Evolutionary conservation across 2,113 vertebrate species (phyloP), one percentile per base, ranked within the genome.

Genomic region (Ctenomys sociabilis): DNA sequence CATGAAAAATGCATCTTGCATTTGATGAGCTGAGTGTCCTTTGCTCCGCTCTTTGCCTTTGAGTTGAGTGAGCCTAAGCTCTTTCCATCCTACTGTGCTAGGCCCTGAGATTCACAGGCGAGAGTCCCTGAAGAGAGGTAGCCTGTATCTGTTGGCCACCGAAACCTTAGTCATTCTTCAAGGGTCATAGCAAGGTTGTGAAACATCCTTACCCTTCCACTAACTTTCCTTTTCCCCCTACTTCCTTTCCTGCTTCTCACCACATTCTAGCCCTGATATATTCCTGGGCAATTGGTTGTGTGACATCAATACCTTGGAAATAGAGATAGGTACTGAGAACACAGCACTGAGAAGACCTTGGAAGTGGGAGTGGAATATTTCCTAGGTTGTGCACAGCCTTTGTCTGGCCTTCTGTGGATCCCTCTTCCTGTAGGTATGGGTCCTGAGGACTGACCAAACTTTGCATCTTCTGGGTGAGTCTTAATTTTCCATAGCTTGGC

Each of bases 1-100:
- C 37, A 37, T 88, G 45, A 93, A 94, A 93, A 85, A 78, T 30
- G 90, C 90, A 81, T 61, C 88, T 88, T 49, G 32, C 37, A 17
- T 94, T 96, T 94, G 85, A 75, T 95, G 10, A 81, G 26, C 70
- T 82, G 70, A 92, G 7, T 63, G 37, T 77, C n/a, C 1, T 32
- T 57, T 77, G 75, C 61, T 68, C 26, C 85, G 49, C 64, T 85
- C 61, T 78, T 95, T 93, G 52, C 52, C 37, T 45, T 57, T 57
- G 85, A 90, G 75, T 19, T n/a, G 75, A 32, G 59, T 40, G 80
- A 35, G 28, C 87, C 45, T 35, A 3, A 68, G 32, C 3, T 32
- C 24, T 9, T 11, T 11, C 30, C 5, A 7, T 77, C 66, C 45
- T 26, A 37, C 63, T 93, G 75, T 93, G 40, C 32, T 52, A 16